These are phyloP conservation scores for Myanophis thanlyinensis DNA, from an alignment of 2,113 vertebrate genomes.

Conservation along the genomic window DNA sequence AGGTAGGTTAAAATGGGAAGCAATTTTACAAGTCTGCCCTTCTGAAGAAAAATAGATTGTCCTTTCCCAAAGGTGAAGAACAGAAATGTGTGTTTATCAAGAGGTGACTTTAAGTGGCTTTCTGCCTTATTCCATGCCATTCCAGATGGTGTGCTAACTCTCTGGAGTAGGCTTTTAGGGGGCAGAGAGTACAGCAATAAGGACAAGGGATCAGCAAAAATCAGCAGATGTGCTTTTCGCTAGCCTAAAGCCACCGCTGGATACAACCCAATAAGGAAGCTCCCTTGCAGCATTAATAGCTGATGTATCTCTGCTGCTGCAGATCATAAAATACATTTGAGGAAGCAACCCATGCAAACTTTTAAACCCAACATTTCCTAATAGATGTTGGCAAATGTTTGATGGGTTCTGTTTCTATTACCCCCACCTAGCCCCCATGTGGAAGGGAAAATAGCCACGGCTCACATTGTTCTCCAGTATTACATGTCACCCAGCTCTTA, in stretches of 20 bases:
- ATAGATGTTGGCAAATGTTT: conserved; percentile 60
- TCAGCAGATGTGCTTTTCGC: not conserved
- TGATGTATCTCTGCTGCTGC: conserved; percentile 29
- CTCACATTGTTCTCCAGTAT: conserved; percentile 61
- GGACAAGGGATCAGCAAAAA: not conserved
- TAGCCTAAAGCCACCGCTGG: not conserved
- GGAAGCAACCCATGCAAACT: conserved; percentile 48
- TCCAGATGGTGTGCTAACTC: not conserved
- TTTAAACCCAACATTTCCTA: conserved; percentile 59
- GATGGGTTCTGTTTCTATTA: conserved; percentile 31
- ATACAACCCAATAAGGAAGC: not conserved
- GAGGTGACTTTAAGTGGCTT: not conserved
- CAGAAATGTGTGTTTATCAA: not conserved
- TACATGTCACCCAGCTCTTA: conserved; percentile 52
- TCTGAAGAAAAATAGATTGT: not conserved
- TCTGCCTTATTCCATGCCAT: not conserved
- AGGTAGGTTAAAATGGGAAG: not conserved
- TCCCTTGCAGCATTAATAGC: not conserved
- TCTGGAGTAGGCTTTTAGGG: not conserved
- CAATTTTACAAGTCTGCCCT: not conserved
- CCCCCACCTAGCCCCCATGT: conserved; percentile 51
- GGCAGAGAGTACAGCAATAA: not conserved
- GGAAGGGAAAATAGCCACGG: conserved; percentile 67
- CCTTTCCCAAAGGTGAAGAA: not conserved
- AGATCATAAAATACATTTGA: conserved; percentile 53